phyloP scores from a whole-genome alignment of 2,888 invertebrate genomes.

The Scrobipalpa atriplicella region DNA sequence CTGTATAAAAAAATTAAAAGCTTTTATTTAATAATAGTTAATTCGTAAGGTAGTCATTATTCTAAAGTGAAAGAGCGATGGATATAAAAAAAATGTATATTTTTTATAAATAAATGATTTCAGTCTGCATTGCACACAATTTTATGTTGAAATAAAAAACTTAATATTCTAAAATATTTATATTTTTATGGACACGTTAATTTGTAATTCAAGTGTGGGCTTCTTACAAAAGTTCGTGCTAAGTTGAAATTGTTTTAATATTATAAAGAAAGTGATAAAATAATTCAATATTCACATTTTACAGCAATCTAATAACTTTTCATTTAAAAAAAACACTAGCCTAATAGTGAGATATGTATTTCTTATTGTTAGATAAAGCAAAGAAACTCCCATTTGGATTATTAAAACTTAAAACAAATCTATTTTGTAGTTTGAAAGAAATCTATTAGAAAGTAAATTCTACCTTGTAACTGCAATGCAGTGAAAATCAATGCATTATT shows the following conservation, averaged over 20 bases:
- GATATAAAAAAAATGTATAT: slow-evolving; percentile 43
- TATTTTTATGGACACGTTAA: not conserved
- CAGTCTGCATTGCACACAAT: slow-evolving; percentile 42
- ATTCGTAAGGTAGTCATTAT: slow-evolving; percentile 45
- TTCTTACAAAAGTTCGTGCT: not conserved
- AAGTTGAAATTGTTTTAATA: not conserved
- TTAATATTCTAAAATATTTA: not conserved
- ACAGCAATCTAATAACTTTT: not conserved
- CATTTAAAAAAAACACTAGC: not conserved
- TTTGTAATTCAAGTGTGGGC: slow-evolving; percentile 5
- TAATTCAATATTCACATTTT: not conserved
- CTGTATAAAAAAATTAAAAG: slow-evolving; percentile 39
- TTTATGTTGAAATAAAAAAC: slow-evolving; percentile 22
- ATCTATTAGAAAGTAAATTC: slow-evolving; percentile 31
- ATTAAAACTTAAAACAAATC: slow-evolving; percentile 21
- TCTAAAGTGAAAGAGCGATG: slow-evolving; percentile 38
- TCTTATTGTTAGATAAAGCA: not conserved
- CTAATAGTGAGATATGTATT: not conserved
- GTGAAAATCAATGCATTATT: slow-evolving; percentile 49
- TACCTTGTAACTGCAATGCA: slow-evolving; percentile 58
- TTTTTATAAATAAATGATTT: slow-evolving; percentile 39
- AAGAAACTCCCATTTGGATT: slow-evolving; percentile 17
- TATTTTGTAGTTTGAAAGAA: slow-evolving; percentile 24
- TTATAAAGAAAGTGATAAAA: no score
- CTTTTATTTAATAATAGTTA: slow-evolving; percentile 45